Percentiles rank a stretch among this genome's conserved stretches.
Evolutionary conservation across 1,140 invertebrate genomes (phyloP).

Genomic region (Drosophila kepulauana): DNA sequence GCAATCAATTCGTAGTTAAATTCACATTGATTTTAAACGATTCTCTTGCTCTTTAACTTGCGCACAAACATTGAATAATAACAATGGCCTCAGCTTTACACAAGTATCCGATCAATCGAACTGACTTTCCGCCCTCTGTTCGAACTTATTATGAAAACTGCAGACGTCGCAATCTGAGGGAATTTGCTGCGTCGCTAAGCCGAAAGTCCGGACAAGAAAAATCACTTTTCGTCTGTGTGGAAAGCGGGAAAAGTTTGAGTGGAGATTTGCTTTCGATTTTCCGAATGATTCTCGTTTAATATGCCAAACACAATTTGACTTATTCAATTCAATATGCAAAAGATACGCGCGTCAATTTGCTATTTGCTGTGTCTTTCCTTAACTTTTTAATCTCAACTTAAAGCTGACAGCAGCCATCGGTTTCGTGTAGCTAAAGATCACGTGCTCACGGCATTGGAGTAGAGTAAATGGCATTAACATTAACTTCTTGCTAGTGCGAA

Average conservation of each 20-base stretch:
- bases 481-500: conserved; percentile 68
- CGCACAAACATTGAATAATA: conserved; percentile 12
- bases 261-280: conserved; percentile 75
- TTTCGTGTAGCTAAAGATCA: conserved; percentile 24
- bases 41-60: neutral
- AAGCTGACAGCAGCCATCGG: conserved; percentile 1
- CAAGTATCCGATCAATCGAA: conserved; percentile 34
- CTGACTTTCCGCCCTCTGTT: conserved; percentile 16
- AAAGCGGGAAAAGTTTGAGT: conserved; percentile 19
- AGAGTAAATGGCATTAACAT: conserved; percentile 51
- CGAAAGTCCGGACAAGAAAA: conserved; percentile 77
- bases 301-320: conserved; percentile 82
- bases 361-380: conserved; percentile 36
- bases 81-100: conserved; percentile 13
- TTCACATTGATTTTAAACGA: neutral
- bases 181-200: conserved; percentile 72
- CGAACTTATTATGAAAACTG: conserved; percentile 61
- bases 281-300: conserved; percentile 66
- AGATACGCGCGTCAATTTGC: conserved; percentile 76
- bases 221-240: conserved; percentile 66
- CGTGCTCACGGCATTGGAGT: conserved; percentile 28
- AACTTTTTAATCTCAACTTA: conserved; percentile 67
- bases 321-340: conserved; percentile 79
- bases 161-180: conserved; percentile 49
- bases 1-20: neutral